Percentiles rank a stretch among this genome's conserved stretches.
These are phyloP conservation scores for Saguinus imperator DNA, from an alignment of 2,113 vertebrate species.

Conservation along the genomic window DNA sequence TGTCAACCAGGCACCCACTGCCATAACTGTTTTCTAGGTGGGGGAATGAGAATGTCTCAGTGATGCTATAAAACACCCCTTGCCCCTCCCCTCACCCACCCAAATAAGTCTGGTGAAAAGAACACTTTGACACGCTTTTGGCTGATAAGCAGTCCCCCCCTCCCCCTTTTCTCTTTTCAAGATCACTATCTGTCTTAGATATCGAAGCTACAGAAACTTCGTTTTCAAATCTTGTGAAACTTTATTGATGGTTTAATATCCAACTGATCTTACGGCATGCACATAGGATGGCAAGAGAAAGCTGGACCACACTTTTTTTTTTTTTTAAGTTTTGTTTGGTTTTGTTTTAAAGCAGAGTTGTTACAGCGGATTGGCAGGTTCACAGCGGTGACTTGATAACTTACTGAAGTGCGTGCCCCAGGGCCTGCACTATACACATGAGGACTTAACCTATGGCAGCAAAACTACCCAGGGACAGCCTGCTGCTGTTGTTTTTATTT, in stretches of 20 bases:
- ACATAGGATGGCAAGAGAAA: conserved; percentile 97
- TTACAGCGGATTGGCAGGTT: conserved; percentile 94
- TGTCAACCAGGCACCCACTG: conserved; percentile 52
- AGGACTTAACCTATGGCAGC: conserved; percentile 87
- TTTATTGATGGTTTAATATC: conserved; percentile 99
- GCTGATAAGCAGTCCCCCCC: conserved; percentile 53
- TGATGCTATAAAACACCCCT: conserved; percentile 51
- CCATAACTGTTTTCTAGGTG: conserved; percentile 46
- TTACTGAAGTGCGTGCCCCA: conserved; percentile 86
- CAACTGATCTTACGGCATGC: conserved; percentile 98
- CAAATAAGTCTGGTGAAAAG: conserved; percentile 49
- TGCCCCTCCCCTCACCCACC: conserved; percentile 58
- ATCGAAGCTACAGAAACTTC: conserved; percentile 86
- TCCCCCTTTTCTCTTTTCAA: conserved; percentile 63
- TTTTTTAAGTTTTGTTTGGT: conserved; percentile 77
- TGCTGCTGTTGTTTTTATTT: conserved; percentile 83
- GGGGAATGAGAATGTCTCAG: conserved; percentile 65
- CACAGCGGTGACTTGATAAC: conserved; percentile 91
- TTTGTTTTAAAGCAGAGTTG: conserved; percentile 94
- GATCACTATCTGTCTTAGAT: conserved; percentile 80
- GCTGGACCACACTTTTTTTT: conserved; percentile 92
- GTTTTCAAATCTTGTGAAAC: conserved; percentile 93
- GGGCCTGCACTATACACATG: conserved; percentile 86
- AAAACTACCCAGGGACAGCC: conserved; percentile 79
- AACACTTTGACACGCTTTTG: conserved; percentile 17